Percentiles rank a stretch among this genome's conserved stretches.
phyloP scores from a whole-genome alignment of 2,888 invertebrate genomes.

The Drosophila nr. fundita region DNA sequence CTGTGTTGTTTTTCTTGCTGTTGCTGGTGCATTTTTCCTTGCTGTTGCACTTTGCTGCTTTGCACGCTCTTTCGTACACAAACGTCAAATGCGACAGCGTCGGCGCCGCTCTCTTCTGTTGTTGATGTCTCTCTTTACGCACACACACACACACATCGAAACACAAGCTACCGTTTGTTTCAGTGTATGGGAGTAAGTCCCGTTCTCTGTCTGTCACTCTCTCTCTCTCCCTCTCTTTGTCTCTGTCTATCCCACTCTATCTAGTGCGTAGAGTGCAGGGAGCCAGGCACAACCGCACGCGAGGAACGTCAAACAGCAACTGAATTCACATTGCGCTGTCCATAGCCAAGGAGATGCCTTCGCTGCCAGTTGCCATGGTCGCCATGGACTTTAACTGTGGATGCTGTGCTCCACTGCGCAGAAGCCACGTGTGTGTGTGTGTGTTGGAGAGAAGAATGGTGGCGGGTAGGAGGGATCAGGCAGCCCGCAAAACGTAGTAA shows the following conservation, averaged over 20 bases:
- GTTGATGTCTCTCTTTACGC: constrained; percentile 4
- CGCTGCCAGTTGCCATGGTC: constrained; percentile 42
- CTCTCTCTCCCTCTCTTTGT: not conserved
- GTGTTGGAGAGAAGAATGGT: not conserved
- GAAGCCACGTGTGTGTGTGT: constrained; percentile 33
- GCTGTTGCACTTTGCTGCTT: constrained; percentile 62
- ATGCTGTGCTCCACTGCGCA: constrained; percentile 68
- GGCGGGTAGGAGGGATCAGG: not conserved
- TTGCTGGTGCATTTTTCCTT: constrained; percentile 30
- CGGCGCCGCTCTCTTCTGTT: constrained; percentile 66
- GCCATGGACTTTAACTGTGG: constrained; percentile 38
- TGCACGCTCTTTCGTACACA: constrained; percentile 71
- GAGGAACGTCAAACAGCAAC: constrained; percentile 83
- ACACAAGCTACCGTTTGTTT: constrained; percentile 11
- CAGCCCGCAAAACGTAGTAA: constrained; percentile 55
- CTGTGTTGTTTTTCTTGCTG: constrained; percentile 40
- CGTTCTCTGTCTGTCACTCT: constrained; percentile 17
- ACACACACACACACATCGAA: not conserved
- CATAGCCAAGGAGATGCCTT: constrained; percentile 50
- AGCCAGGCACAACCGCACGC: constrained; percentile 80
- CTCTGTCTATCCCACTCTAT: constrained; percentile 2
- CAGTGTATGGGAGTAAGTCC: not conserved
- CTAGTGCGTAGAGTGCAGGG: constrained; percentile 31
- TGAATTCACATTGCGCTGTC: constrained; percentile 78
- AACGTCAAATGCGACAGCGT: constrained; percentile 55